Evolutionary conservation across 1,140 invertebrate species (phyloP).

Genomic region (Notospermus geniculatus): DNA sequence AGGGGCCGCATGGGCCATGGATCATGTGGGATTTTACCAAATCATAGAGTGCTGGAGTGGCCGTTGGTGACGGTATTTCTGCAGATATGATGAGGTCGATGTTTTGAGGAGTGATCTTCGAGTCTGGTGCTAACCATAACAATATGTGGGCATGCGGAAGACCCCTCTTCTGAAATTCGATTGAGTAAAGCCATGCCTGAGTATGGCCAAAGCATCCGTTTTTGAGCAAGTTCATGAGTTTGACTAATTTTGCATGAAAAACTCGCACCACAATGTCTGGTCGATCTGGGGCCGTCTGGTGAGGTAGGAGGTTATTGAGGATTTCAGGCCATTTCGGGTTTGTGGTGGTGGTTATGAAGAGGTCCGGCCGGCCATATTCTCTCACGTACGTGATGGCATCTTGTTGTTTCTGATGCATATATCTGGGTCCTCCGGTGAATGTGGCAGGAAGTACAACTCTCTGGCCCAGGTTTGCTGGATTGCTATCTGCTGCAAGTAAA

Average conservation of each 20-base stretch:
- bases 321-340: slow-evolving; percentile 60
- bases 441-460: slow-evolving; percentile 52
- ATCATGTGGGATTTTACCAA: not conserved
- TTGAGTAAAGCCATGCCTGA: slow-evolving; percentile 27
- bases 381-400: slow-evolving; percentile 60
- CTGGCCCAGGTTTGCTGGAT: slow-evolving; percentile 34
- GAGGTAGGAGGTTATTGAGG: slow-evolving; percentile 30
- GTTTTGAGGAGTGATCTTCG: not conserved
- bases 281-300: slow-evolving; percentile 41
- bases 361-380: slow-evolving; percentile 52
- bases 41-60: not conserved
- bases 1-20: not conserved
- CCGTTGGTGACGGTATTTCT: not conserved
- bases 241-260: slow-evolving; percentile 57
- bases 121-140: slow-evolving; percentile 44
- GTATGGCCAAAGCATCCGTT: slow-evolving; percentile 34
- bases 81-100: not conserved
- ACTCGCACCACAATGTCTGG: slow-evolving; percentile 58
- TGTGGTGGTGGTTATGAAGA: slow-evolving; percentile 60
- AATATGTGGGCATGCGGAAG: slow-evolving; percentile 60
- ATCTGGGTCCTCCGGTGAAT: too few species aligned
- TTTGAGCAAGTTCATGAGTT: not conserved
- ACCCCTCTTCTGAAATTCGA: slow-evolving; percentile 62
- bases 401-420: too few species aligned
- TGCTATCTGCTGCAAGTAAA: slow-evolving; percentile 14